Conservation (phyloP, 2,888 invertebrate genomes). For the Dioctria rufipes region DNA sequence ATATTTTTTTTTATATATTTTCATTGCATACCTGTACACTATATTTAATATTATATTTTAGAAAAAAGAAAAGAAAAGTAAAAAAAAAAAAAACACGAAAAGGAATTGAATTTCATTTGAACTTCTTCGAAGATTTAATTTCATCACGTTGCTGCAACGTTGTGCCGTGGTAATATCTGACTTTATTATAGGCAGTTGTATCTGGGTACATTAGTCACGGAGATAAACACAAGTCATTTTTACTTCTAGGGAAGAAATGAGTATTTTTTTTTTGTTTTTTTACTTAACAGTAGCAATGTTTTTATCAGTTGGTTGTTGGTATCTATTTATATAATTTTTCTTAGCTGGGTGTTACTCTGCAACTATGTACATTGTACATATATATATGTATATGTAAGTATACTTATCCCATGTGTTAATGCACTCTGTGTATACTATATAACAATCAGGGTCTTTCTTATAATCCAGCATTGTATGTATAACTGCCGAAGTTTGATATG, state of each 20-base stretch:
- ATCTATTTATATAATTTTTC: conserved; percentile 1
- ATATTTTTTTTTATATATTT: too few species aligned
- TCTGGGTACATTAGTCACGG: not conserved
- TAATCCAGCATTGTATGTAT: too few species aligned
- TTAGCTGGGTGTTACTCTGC: not conserved
- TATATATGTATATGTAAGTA: not conserved
- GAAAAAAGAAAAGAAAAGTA: not conserved
- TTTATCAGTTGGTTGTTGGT: not conserved
- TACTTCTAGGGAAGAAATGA: conserved; percentile 1
- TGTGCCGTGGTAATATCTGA: too few species aligned
- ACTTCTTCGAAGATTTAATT: not conserved
- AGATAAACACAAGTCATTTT: not conserved
- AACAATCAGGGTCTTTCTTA: too few species aligned
- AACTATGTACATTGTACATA: not conserved
- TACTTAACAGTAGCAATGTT: not conserved
- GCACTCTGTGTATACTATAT: too few species aligned
- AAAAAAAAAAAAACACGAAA: not conserved
- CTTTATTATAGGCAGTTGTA: not conserved
- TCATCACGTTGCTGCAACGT: not conserved
- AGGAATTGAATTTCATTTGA: not conserved
- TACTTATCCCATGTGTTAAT: too few species aligned
- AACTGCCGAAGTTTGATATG: too few species aligned
- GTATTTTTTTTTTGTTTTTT: not conserved
- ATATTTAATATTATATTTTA: too few species aligned
- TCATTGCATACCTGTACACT: too few species aligned